A percentile compares a stretch with the other conserved stretches of the same genome.
Evolutionary conservation across 1,140 invertebrate genomes (phyloP).

Genomic region (Argopecten irradians): DNA sequence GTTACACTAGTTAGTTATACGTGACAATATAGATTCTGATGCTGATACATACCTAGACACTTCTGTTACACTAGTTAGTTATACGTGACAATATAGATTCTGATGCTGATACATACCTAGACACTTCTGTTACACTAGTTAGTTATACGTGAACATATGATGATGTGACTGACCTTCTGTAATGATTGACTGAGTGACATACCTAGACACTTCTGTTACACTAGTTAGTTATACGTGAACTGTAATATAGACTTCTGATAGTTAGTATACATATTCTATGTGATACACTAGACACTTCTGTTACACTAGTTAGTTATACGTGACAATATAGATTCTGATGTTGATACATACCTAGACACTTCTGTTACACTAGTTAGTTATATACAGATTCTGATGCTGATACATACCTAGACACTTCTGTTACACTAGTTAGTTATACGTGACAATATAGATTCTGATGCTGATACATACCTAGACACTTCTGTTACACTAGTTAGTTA

Average conservation of each 20-base stretch:
- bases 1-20: no score
- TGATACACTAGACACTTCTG: neutral
- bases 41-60: neutral
- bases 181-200: neutral
- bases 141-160: neutral
- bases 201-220: neutral
- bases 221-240: neutral
- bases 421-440: no score
- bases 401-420: neutral
- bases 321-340: neutral
- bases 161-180: no score
- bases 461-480: slow-evolving; percentile 26
- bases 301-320: no score
- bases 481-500: no score
- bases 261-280: no score
- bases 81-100: no score
- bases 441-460: neutral
- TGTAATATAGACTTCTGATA: no score
- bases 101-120: neutral
- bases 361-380: no score
- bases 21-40: neutral
- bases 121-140: neutral
- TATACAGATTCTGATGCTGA: neutral
- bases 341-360: neutral
- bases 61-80: no score